Conservation (phyloP, 2,888 invertebrate genomes). For the Rhagophthalmus giganteus region DNA sequence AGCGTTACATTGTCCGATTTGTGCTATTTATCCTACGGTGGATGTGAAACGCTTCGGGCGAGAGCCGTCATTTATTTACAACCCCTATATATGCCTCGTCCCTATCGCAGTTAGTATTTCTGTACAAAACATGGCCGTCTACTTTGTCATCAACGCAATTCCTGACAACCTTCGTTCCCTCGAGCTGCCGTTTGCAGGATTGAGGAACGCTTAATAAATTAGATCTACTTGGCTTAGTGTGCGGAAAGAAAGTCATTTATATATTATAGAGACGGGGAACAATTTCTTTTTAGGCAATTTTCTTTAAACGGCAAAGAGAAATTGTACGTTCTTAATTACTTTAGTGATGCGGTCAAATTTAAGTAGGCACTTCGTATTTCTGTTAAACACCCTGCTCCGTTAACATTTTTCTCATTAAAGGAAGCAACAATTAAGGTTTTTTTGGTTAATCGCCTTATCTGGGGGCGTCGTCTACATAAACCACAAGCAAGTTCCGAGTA, state of each 20-base stretch:
- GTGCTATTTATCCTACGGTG: constrained; percentile 28
- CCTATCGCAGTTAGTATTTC: constrained; percentile 44
- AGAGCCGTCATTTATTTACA: constrained; percentile 49
- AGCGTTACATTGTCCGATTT: constrained; percentile 22
- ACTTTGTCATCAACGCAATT: constrained; percentile 46
- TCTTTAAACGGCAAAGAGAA: constrained; percentile 16
- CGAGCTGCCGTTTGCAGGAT: constrained; percentile 33
- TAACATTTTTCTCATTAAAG: constrained; percentile 2
- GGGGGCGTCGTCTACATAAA: too few species aligned
- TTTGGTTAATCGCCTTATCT: too few species aligned
- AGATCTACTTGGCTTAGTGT: constrained; percentile 30
- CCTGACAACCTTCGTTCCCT: constrained; percentile 40
- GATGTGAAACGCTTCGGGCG: constrained; percentile 39
- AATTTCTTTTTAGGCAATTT: constrained; percentile 23
- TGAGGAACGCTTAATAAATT: constrained; percentile 32
- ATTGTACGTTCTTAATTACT: constrained; percentile 14
- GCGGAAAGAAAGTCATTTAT: constrained; percentile 31
- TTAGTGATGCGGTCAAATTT: constrained; percentile 6
- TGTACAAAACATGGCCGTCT: constrained; percentile 46
- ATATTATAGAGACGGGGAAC: constrained; percentile 25
- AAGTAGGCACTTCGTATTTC: constrained; percentile 11
- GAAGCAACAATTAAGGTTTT: too few species aligned
- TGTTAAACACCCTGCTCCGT: constrained; percentile 1
- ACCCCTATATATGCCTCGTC: constrained; percentile 43
- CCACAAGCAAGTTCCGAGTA: too few species aligned